Evolutionary conservation across 2,888 invertebrate genomes (phyloP), one percentile per base, ranked within the genome.

Genomic region (Saturnia pavonia): DNA sequence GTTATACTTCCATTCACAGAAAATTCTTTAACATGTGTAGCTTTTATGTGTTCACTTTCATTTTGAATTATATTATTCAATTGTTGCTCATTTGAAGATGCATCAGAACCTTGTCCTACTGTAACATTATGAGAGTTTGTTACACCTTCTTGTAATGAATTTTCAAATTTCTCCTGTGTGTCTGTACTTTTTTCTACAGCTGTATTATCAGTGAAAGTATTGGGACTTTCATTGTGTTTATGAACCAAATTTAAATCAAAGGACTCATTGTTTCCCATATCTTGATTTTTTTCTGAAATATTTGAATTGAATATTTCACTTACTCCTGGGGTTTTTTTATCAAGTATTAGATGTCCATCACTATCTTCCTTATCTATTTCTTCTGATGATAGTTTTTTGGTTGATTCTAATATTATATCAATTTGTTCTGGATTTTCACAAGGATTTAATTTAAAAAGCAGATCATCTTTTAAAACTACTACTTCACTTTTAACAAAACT

Each of bases 1-100:
- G 63, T 48, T 69, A 48, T 16, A 60, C 11, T 70, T 45, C 68
- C 67, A 4, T 60, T 67, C 9, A 48, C 25, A 48, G 69, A 71
- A 4, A 69, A 40, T 67, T 67, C 70, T 57, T 67, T 67, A 27
- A 25, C 14, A 48, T 27, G 25, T 54, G 22, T 57, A 16, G 9
- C 22, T 6, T 22, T 51, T 22, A 22, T 40, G 9, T 22, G 7
- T 66, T 40, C 25, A n/a, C 40, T 70, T 11, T 70, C 25, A 12
- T 54, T 54, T 51, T 40, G 19, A 27, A 63, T 63, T 63, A 11
- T 40, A 19, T 40, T 63, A 34, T 63, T 16, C 7, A 63, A 63
- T 63, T 63, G 14, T 34, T 11, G 63, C 19, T 63, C n/a, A 34
- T 63, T 22, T 34, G 34, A 63, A 19, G 19, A 19, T 60, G 27